phyloP scores from a whole-genome alignment of 1,140 invertebrate species.

The Trigoniulus corallinus region DNA sequence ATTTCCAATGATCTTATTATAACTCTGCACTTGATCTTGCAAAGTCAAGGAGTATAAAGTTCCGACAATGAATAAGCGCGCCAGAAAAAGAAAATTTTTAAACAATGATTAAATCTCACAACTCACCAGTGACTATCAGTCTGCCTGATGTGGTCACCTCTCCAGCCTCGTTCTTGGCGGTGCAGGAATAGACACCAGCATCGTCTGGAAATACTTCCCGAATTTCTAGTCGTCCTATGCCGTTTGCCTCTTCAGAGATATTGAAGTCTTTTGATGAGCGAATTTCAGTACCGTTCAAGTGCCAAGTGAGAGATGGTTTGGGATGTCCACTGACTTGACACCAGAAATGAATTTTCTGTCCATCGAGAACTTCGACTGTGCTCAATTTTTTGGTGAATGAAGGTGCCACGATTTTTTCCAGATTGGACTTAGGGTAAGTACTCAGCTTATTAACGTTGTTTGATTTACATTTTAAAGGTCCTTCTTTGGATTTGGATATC shows the following conservation, averaged over 20 bases:
- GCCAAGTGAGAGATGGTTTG: conserved; percentile 55
- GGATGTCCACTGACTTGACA: conserved; percentile 50
- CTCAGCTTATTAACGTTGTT: too few species aligned
- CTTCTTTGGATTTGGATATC: too few species aligned
- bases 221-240: conserved; percentile 47
- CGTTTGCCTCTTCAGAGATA: conserved; percentile 35
- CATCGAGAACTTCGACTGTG: conserved; percentile 35
- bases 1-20: too few species aligned
- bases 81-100: not conserved
- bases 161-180: conserved; percentile 54
- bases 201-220: conserved; percentile 43
- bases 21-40: too few species aligned
- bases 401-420: too few species aligned
- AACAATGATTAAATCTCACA: conserved; percentile 13
- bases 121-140: conserved; percentile 44
- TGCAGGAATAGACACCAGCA: conserved; percentile 59
- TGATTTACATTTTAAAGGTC: too few species aligned
- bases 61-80: not conserved
- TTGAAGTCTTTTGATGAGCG: conserved; percentile 39
- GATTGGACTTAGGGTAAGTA: too few species aligned
- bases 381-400: conserved; percentile 41
- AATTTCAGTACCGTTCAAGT: conserved; percentile 50
- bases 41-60: too few species aligned
- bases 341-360: conserved; percentile 41
- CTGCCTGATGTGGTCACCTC: conserved; percentile 59